Evolutionary conservation across 2,888 invertebrate species (phyloP), one percentile per base, ranked within the genome.

Genomic region (Asteroscopus sphinx): DNA sequence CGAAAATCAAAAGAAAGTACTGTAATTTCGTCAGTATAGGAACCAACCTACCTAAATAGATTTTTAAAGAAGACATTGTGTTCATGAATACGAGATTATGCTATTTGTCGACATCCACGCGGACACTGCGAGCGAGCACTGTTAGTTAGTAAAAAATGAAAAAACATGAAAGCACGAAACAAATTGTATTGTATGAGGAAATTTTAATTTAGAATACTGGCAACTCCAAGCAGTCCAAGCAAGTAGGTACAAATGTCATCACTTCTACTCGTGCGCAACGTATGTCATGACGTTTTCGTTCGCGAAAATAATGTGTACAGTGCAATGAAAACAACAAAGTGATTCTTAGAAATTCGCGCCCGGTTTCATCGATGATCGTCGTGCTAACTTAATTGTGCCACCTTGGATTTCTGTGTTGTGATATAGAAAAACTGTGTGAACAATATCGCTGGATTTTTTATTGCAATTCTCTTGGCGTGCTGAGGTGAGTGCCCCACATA

Each of bases 401-500:
- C 12, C 3, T 32, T 61, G 70, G 42, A 66, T 73, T 60, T 73
- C 36, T 66, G 76, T 74, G 55, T 45, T 17, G 73, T 73, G 76
- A 48, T 33, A 42, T 2, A 17, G 6, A 57, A 17, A 46, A 57
- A 59, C 61, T 62, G 59, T 76, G 76, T 11, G 30, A 46, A 30
- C 25, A 37, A 30, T 33, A 60, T 45, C 7, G 33, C 39, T 71
- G 68, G 77, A 65, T 76, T 76, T 69, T 55, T 60, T 70, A 41
- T 56, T 61, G 36, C 54, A 37, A 53, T 41, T 42, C 13, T 16
- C 48, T 40, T 35, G 39, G 8, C 30, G 51, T 44, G 55, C 56
- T 48, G 36, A 77, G 76, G 76, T 76, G 64, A 76, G 76, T 77
- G 76, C 33, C 69, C 76, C 57, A 73, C 32, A 58, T 73, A 45